Conservation (phyloP, 2,113 vertebrate genomes). For the Podiceps cristatus region DNA sequence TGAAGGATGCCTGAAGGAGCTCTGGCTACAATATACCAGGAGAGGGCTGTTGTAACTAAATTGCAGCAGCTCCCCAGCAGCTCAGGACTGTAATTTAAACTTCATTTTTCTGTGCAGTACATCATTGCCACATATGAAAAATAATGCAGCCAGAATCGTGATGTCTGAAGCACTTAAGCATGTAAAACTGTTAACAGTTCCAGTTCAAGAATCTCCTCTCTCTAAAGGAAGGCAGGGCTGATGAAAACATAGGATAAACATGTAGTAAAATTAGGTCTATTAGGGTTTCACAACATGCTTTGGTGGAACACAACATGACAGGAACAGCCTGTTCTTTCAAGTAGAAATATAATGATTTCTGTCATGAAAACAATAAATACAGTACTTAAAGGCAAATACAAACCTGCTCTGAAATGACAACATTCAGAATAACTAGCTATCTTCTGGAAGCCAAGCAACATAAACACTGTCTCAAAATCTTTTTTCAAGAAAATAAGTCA, state of each 20-base stretch:
- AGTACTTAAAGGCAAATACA: background rate
- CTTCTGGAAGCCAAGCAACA: background rate
- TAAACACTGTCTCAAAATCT: background rate
- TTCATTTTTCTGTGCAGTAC: background rate
- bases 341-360: background rate
- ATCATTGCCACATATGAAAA: background rate
- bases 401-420: background rate
- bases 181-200: background rate
- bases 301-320: background rate
- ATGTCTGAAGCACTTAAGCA: background rate
- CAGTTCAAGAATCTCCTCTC: background rate
- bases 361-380: background rate
- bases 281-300: background rate
- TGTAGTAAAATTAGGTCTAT: background rate
- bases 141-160: background rate
- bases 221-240: background rate
- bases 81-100: background rate
- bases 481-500: background rate
- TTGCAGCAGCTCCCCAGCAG: background rate
- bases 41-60: background rate
- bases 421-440: background rate
- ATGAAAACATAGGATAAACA: background rate
- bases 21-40: fast-evolving
- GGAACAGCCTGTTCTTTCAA: conserved; percentile 8
- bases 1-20: background rate